Conservation (phyloP, 2,797 vertebrate species). For the Podarcis siculus region DNA sequence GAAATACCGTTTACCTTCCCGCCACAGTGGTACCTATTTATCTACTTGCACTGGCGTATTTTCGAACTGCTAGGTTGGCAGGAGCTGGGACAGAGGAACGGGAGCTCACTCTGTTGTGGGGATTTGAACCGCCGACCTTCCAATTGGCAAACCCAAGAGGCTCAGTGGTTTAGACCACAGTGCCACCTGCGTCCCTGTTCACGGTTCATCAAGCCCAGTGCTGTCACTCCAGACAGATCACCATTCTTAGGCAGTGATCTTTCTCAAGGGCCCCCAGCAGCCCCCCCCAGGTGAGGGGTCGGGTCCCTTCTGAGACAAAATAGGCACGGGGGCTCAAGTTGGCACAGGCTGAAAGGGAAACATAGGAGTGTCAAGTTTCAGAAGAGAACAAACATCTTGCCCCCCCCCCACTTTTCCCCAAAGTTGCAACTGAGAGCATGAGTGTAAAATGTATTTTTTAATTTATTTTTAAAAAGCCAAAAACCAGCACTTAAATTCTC, state of each 20-base stretch:
- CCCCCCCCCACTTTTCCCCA: not conserved
- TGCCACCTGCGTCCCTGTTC: not conserved
- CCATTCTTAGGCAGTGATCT: not conserved
- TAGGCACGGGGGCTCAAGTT: not conserved
- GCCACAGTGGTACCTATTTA: too few species aligned
- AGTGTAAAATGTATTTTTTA: slow-evolving; percentile 13
- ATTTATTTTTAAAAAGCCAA: not conserved
- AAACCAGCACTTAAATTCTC: slow-evolving; percentile 25
- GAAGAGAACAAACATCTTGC: not conserved
- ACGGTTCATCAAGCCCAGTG: not conserved
- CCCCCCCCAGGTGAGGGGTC: too few species aligned
- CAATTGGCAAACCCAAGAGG: too few species aligned
- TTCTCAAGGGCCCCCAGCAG: not conserved
- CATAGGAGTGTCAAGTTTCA: slow-evolving; percentile 1
- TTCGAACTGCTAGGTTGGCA: too few species aligned
- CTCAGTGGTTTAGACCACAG: too few species aligned
- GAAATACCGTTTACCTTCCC: too few species aligned
- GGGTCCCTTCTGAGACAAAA: not conserved
- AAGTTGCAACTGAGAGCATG: not conserved
- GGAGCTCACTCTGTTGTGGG: too few species aligned
- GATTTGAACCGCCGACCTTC: too few species aligned
- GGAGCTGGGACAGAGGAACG: too few species aligned
- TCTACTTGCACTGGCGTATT: too few species aligned
- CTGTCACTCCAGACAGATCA: not conserved
- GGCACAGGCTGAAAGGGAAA: slow-evolving; percentile 5